Percentiles rank a stretch among this genome's conserved stretches.
phyloP scores from a whole-genome alignment of 2,888 invertebrate species.

The Luffia ferchaultella region DNA sequence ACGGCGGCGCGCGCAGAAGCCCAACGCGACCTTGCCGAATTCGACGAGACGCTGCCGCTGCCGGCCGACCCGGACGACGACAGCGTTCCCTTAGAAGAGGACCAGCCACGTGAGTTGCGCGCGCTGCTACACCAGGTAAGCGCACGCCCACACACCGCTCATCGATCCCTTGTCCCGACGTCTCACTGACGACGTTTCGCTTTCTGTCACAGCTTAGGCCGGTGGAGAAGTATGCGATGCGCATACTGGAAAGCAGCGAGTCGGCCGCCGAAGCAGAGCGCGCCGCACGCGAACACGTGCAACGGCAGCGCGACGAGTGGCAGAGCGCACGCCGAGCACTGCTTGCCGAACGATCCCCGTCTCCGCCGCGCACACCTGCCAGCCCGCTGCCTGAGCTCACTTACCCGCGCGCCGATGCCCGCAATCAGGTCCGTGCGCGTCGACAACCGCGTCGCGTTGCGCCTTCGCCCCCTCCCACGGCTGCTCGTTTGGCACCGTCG shows the following conservation, averaged over 20 bases:
- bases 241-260: slow-evolving; percentile 88
- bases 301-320: too few relatives aligned
- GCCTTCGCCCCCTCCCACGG: slow-evolving; percentile 15
- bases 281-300: slow-evolving; percentile 84
- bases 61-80: slow-evolving; percentile 57
- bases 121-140: slow-evolving; percentile 40
- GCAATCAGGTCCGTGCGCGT: slow-evolving; percentile 17
- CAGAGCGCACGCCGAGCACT: too few relatives aligned
- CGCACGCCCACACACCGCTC: too few relatives aligned
- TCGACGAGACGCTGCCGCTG: slow-evolving; percentile 87
- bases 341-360: too few relatives aligned
- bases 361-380: slow-evolving; percentile 18
- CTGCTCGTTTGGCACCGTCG: slow-evolving; percentile 13
- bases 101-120: slow-evolving; percentile 22
- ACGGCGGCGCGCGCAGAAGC: slow-evolving; percentile 89
- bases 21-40: slow-evolving; percentile 90
- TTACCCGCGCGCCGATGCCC: slow-evolving; percentile 17
- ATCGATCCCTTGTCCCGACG: too few relatives aligned
- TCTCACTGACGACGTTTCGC: too few relatives aligned
- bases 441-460: slow-evolving; percentile 14
- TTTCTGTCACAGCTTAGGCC: slow-evolving; percentile 85
- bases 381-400: slow-evolving; percentile 13
- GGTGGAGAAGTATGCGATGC: slow-evolving; percentile 95
- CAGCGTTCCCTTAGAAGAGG: slow-evolving; percentile 10
- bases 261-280: slow-evolving; percentile 84